Conservation (phyloP, 1,140 invertebrate species). For the Drosophila rufa region DNA sequence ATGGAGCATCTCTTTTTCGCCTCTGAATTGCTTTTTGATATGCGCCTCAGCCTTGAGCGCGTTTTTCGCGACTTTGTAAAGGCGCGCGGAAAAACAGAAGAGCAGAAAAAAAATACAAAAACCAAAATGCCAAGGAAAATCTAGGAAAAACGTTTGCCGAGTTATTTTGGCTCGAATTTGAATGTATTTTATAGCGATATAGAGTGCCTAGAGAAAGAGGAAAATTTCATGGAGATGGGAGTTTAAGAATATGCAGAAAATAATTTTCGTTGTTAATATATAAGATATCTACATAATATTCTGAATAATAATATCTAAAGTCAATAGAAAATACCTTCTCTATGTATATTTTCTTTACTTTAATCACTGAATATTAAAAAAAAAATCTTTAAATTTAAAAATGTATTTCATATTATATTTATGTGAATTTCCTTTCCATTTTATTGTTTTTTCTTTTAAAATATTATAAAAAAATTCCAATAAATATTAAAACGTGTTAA, state of each 20-base stretch:
- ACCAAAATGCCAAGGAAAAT: conserved; percentile 5
- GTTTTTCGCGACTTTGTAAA: conserved; percentile 55
- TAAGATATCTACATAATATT: too few relatives aligned
- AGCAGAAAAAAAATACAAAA: conserved; percentile 2
- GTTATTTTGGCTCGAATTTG: conserved; percentile 54
- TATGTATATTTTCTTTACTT: too few relatives aligned
- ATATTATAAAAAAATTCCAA: too few relatives aligned
- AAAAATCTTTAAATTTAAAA: too few relatives aligned
- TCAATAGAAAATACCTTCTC: too few relatives aligned
- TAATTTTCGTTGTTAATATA: too few relatives aligned
- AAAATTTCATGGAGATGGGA: background rate
- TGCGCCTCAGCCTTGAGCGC: conserved; percentile 42
- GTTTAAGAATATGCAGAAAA: background rate
- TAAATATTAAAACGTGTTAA: too few relatives aligned
- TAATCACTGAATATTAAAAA: too few relatives aligned
- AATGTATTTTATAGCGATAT: conserved; percentile 21
- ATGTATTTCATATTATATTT: too few relatives aligned
- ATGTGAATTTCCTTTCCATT: too few relatives aligned
- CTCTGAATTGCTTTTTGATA: conserved; percentile 81
- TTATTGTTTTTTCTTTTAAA: too few relatives aligned
- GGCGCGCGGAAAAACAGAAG: conserved; percentile 31
- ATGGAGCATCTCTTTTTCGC: conserved; percentile 36
- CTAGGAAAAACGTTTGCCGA: conserved; percentile 31
- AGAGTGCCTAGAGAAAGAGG: background rate
- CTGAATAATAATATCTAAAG: too few relatives aligned